phyloP scores from a whole-genome alignment of 2,797 vertebrate genomes.

The Margarornis squamiger region DNA sequence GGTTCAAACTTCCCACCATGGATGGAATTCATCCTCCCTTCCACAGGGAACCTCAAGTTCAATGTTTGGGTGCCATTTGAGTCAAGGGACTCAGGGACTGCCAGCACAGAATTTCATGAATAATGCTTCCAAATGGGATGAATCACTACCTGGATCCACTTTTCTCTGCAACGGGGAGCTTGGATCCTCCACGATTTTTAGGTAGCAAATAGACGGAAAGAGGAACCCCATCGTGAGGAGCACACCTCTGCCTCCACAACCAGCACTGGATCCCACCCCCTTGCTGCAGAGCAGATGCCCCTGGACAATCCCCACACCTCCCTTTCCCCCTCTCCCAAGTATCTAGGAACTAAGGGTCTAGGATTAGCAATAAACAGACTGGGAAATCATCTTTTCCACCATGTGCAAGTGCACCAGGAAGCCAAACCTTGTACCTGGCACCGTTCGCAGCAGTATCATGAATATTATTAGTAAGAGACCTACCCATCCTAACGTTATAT shows the following conservation, averaged over 20 bases:
- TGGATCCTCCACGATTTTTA: background rate
- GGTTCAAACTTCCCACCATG: background rate
- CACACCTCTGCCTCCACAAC: background rate
- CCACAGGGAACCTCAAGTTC: background rate
- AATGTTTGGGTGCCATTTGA: background rate
- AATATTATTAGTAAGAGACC: conserved; percentile 77
- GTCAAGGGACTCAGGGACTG: background rate
- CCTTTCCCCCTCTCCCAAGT: background rate
- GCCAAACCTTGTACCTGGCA: conserved; percentile 75
- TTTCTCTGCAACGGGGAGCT: background rate
- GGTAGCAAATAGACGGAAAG: background rate
- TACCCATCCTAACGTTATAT: conserved; percentile 79
- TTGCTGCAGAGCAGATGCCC: conserved; percentile 14
- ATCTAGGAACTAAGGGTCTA: background rate
- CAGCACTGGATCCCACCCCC: background rate
- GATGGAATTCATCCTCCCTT: background rate
- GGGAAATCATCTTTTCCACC: conserved; percentile 49
- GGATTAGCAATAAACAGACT: conserved; percentile 23
- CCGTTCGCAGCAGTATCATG: conserved; percentile 70
- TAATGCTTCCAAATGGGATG: background rate
- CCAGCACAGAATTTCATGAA: background rate
- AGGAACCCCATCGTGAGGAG: background rate
- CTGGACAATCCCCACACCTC: background rate
- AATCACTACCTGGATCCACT: conserved; percentile 2
- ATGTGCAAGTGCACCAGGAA: conserved; percentile 74